Base-by-base conservation (phyloP, 2,113 vertebrate species). In the Tetrax tetrax region DNA sequence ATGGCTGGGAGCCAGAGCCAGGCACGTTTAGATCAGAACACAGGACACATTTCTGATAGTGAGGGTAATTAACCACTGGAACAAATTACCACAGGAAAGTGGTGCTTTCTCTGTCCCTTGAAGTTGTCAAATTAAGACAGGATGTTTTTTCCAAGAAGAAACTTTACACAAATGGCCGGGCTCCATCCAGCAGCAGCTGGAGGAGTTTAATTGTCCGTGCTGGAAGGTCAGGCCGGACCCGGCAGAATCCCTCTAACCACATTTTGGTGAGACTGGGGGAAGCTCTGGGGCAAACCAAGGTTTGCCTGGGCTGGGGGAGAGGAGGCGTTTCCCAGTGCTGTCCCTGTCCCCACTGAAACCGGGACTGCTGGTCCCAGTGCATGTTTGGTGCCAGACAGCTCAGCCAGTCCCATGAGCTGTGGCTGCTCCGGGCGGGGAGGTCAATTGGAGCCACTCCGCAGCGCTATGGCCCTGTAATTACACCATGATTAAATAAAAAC, bases 61-160 rank as follows among this genome's bases (percentile, higher is more conserved):
- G 75, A 95, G 45, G 29, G 90, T 79, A 96, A 95, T 97, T 96
- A 95, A 88, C 70, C 48, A 69, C 82, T 94, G 92, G 95, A 93
- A 96, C 79, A 19, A 90, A 90, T 87, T 69, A 56, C 79, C 78
- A 59, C 71, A 82, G 92, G 95, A 85, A 93, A 88, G 92, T 69
- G 79, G 48, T 80, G 72, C 64, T 86, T 89, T 83, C 91, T 92
- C 59, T 47, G 33, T 27, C 59, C 72, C 93, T 80, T 94, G 85
- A 72, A 83, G 90, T 83, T 90, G 79, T 79, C 75, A 56, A 7
- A 85, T 85, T 43, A 86, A 88, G 66, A 64, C 0, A 0, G 74
- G 89, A 16, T 72, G 71, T 9, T 64, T 90, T 87, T 94, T 14
- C 72, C 0, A 0, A 87, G 88, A 10, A 64, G 72, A 38, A 61